Conservation (phyloP, 2,888 invertebrate species). For the Melanargia galathea region DNA sequence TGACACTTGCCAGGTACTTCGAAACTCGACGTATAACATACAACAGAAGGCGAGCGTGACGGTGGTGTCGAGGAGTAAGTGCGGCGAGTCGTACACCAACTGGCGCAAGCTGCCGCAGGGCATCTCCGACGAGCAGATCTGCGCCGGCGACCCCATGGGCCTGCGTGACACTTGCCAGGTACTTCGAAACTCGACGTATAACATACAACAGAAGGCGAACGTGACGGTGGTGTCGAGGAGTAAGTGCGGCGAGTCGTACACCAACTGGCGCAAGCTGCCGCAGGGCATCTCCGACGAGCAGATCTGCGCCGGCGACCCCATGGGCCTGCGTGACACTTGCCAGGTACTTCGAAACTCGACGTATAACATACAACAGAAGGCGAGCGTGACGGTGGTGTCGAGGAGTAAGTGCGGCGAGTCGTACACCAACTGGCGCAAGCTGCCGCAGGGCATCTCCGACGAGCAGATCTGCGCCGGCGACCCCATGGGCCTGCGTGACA, state of each 20-base stretch:
- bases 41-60: too few species aligned
- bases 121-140: conserved; percentile 61
- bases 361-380: conserved; percentile 55
- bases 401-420: too few species aligned
- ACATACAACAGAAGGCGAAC: conserved; percentile 61
- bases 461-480: too few species aligned
- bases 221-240: conserved; percentile 53
- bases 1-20: too few species aligned
- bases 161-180: conserved; percentile 69
- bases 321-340: conserved; percentile 63
- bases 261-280: conserved; percentile 62
- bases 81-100: conserved; percentile 56
- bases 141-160: conserved; percentile 69
- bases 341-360: conserved; percentile 57
- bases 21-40: too few species aligned
- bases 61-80: conserved; percentile 49
- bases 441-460: too few species aligned
- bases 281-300: conserved; percentile 59
- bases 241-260: conserved; percentile 58
- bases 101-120: conserved; percentile 66
- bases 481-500: too few species aligned
- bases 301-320: conserved; percentile 70
- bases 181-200: conserved; percentile 45
- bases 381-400: conserved; percentile 59
- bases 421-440: too few species aligned